A percentile compares a stretch with the other conserved stretches of the same genome.
phyloP scores from a whole-genome alignment of 2,797 vertebrate genomes.

The Dicrostonyx torquatus region DNA sequence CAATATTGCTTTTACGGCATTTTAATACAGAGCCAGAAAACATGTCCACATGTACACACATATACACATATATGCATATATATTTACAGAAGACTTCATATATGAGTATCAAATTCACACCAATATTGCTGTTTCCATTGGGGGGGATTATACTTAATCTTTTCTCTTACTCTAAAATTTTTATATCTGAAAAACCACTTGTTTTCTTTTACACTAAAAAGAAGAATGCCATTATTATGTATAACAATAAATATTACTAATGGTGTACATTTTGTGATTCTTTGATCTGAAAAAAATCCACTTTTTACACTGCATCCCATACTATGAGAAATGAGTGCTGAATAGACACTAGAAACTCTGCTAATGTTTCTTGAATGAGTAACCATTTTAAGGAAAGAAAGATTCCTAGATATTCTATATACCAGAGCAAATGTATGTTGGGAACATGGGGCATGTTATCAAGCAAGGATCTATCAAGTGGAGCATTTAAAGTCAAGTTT shows the following conservation, averaged over 20 bases:
- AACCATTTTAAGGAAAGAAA: slow-evolving; percentile 5
- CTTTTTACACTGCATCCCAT: slow-evolving; percentile 23
- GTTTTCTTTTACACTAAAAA: slow-evolving; percentile 41
- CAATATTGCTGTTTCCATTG: slow-evolving; percentile 40
- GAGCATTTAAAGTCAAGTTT: slow-evolving; percentile 37
- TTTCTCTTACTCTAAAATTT: slow-evolving; percentile 57
- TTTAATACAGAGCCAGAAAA: slow-evolving; percentile 53
- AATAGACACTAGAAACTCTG: slow-evolving; percentile 29
- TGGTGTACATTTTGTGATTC: slow-evolving; percentile 45
- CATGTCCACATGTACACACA: neutral
- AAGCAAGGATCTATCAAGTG: neutral
- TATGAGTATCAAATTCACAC: slow-evolving; percentile 39
- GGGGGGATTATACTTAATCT: slow-evolving; percentile 52
- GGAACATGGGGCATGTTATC: slow-evolving; percentile 19
- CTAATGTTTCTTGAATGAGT: slow-evolving; percentile 49
- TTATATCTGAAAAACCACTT: slow-evolving; percentile 28
- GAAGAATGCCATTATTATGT: neutral
- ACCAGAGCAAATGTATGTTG: slow-evolving; percentile 38
- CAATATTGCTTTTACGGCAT: slow-evolving; percentile 39
- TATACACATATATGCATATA: neutral
- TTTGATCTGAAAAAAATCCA: slow-evolving; percentile 20
- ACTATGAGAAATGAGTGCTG: slow-evolving; percentile 21
- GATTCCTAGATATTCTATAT: slow-evolving; percentile 13
- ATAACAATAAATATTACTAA: slow-evolving; percentile 11
- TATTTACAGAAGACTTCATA: slow-evolving; percentile 50